Conservation (phyloP, 1,140 invertebrate genomes). For the Varroa destructor region DNA sequence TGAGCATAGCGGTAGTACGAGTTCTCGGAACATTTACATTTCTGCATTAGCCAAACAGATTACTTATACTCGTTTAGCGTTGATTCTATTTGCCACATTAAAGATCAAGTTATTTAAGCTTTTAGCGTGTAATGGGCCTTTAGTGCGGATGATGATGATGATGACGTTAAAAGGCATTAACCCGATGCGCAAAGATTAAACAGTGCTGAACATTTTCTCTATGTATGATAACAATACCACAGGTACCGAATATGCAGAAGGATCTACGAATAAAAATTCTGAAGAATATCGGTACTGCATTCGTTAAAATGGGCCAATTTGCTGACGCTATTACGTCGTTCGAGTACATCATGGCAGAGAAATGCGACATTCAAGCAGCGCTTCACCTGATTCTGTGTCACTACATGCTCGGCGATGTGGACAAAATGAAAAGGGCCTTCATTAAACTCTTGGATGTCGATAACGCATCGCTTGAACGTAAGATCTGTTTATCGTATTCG, state of each 20-base stretch:
- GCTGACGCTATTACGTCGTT: constrained; percentile 88
- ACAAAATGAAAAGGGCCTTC: constrained; percentile 87
- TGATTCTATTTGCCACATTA: too few species aligned
- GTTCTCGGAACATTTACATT: too few species aligned
- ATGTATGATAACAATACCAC: too few species aligned
- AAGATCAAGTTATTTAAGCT: too few species aligned
- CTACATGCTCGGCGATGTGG: constrained; percentile 77
- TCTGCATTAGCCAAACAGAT: too few species aligned
- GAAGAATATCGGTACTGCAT: constrained; percentile 92
- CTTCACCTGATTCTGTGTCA: constrained; percentile 85
- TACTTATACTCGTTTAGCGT: too few species aligned
- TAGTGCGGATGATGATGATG: too few species aligned
- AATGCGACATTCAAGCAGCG: constrained; percentile 51
- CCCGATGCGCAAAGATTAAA: too few species aligned
- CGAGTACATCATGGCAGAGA: constrained; percentile 94
- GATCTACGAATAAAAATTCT: constrained; percentile 76
- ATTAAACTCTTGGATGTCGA: constrained; percentile 71
- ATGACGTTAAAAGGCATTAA: too few species aligned
- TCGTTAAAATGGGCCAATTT: constrained; percentile 89
- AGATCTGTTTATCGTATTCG: constrained; percentile 28
- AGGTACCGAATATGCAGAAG: constrained; percentile 26
- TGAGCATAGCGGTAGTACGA: too few species aligned
- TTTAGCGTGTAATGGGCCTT: too few species aligned
- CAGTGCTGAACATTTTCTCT: too few species aligned
- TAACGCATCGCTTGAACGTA: constrained; percentile 33